Conservation (phyloP, 1,140 invertebrate genomes). For the Batillaria attramentaria region DNA sequence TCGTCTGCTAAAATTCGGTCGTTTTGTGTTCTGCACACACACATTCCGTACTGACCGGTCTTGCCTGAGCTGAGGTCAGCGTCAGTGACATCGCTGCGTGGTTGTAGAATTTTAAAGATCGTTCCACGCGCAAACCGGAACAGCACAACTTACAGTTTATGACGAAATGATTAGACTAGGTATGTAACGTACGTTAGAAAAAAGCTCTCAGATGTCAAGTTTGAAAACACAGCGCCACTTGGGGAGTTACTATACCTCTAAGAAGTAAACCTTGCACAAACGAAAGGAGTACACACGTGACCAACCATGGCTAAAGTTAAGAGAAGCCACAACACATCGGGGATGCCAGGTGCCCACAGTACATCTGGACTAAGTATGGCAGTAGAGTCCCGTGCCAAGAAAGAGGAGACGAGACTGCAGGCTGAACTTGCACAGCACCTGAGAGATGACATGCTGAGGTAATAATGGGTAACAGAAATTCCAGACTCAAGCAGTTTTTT, state of each 20-base stretch:
- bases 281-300: too few relatives aligned
- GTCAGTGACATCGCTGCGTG: too few relatives aligned
- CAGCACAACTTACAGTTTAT: not conserved
- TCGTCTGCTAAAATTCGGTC: too few relatives aligned
- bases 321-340: not conserved
- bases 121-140: too few relatives aligned
- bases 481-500: too few relatives aligned
- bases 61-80: too few relatives aligned
- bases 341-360: not conserved
- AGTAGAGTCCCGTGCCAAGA: not conserved
- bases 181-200: not conserved
- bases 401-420: not conserved
- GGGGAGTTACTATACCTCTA: not conserved
- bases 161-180: not conserved
- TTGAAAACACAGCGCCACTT: not conserved
- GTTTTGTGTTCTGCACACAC: too few relatives aligned
- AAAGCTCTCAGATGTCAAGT: not conserved
- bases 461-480: not conserved
- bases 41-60: too few relatives aligned
- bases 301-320: not conserved
- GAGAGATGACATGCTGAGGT: constrained; percentile 4
- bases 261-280: not conserved
- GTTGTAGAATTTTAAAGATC: too few relatives aligned
- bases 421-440: not conserved
- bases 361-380: not conserved